phyloP scores from a whole-genome alignment of 1,140 invertebrate species.

The Trachymyrmex septentrionalis region DNA sequence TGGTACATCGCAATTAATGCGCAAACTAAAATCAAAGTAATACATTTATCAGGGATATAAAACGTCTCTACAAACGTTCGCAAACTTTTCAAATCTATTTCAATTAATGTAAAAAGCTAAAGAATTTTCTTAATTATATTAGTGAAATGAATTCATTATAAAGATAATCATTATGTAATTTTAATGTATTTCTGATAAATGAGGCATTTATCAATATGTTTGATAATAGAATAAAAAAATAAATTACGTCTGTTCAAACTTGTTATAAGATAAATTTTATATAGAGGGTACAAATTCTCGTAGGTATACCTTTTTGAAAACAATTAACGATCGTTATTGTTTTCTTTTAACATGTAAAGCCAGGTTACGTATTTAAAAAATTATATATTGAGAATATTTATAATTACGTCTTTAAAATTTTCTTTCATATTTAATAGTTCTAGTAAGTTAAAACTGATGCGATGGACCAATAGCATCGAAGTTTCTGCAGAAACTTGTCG shows the following conservation, averaged over 20 bases:
- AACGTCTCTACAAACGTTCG: not conserved
- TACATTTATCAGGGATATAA: not conserved
- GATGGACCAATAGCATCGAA: not conserved
- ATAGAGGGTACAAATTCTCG: not conserved
- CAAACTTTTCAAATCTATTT: not conserved
- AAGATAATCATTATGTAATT: not conserved
- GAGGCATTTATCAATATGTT: too few species aligned
- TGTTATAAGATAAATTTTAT: not conserved
- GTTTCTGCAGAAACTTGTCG: constrained; percentile 18
- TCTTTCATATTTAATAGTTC: constrained; percentile 1
- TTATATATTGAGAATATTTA: not conserved
- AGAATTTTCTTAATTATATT: not conserved
- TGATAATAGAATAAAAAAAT: not conserved
- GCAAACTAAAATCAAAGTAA: not conserved
- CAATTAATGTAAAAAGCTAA: not conserved
- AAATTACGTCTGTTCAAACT: not conserved
- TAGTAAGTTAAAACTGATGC: constrained; percentile 4
- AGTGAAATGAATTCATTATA: not conserved
- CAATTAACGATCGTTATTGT: not conserved
- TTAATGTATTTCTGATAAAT: not conserved
- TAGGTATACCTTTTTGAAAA: not conserved
- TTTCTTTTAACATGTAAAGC: not conserved
- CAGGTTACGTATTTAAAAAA: not conserved
- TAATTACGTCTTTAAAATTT: not conserved
- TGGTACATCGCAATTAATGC: not conserved